Percentiles rank a stretch among this genome's conserved stretches.
phyloP scores from a whole-genome alignment of 2,113 vertebrate species.

The Columba livia region DNA sequence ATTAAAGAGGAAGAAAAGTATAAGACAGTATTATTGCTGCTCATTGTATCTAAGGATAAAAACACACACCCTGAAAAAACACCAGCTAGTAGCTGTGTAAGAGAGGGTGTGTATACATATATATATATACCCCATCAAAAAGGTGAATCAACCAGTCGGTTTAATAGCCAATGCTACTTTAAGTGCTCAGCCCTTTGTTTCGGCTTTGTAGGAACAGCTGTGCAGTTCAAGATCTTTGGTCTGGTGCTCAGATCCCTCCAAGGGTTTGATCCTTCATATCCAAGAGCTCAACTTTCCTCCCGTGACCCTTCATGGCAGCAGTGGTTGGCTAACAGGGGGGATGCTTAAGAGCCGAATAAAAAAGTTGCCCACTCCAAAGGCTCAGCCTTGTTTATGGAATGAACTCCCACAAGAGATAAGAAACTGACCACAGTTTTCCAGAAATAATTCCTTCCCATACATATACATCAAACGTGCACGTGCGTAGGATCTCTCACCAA shows the following conservation, averaged over 20 bases:
- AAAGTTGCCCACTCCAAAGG: background rate
- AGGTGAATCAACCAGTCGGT: background rate
- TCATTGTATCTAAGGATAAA: background rate
- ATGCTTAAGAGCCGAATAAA: background rate
- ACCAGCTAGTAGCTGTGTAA: background rate
- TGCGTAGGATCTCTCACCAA: background rate
- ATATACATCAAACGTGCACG: background rate
- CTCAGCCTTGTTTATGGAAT: background rate
- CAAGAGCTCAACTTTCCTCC: background rate
- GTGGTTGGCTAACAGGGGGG: background rate
- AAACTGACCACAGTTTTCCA: background rate
- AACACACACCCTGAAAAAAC: background rate
- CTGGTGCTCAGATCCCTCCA: background rate
- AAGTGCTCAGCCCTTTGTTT: background rate
- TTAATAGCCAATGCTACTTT: background rate
- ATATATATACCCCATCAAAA: background rate
- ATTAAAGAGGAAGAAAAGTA: constrained; percentile 1
- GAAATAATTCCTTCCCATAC: background rate
- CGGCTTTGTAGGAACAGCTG: background rate
- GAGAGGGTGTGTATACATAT: rapidly evolving
- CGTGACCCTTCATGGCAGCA: background rate
- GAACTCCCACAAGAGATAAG: background rate
- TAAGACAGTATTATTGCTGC: background rate
- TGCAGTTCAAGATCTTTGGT: background rate
- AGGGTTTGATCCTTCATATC: background rate